Evolutionary conservation across 2,888 invertebrate genomes (phyloP).

Genomic region (Anthrax anthrax): DNA sequence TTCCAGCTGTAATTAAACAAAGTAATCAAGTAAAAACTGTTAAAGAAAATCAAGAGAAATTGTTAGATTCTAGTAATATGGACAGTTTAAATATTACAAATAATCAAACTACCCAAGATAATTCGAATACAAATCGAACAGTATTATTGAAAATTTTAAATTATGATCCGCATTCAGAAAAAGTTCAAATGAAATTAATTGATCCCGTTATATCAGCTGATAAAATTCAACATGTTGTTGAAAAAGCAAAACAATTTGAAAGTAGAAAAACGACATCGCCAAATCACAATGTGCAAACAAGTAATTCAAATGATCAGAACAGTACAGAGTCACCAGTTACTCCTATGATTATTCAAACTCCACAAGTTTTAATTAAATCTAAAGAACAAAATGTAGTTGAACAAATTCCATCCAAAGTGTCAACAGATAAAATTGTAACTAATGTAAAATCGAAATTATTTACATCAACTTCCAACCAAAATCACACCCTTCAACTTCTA

Average conservation of each 20-base stretch:
- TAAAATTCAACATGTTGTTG: slow-evolving; percentile 1
- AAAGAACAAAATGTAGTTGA: background rate
- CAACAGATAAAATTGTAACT: too few species aligned
- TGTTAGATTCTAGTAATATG: too few species aligned
- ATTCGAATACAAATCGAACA: background rate
- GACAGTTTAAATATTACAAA: background rate
- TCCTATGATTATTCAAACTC: too few species aligned
- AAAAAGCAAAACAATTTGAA: background rate
- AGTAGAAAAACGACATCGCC: too few species aligned
- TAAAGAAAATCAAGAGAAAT: background rate
- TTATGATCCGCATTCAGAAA: slow-evolving; percentile 1
- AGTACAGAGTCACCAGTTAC: too few species aligned
- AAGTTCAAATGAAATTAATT: slow-evolving; percentile 1
- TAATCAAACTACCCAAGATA: background rate
- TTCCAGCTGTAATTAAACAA: background rate
- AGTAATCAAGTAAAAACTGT: background rate
- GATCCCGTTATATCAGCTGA: slow-evolving; percentile 3
- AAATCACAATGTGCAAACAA: background rate
- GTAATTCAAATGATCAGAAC: background rate
- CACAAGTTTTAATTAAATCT: too few species aligned
- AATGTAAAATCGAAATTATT: too few species aligned
- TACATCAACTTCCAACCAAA: too few species aligned
- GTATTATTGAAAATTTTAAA: slow-evolving; percentile 4
- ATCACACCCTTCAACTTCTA: too few species aligned
- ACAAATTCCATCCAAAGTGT: too few species aligned